phyloP scores from a whole-genome alignment of 1,140 invertebrate genomes.

The Saxidomus purpurata region DNA sequence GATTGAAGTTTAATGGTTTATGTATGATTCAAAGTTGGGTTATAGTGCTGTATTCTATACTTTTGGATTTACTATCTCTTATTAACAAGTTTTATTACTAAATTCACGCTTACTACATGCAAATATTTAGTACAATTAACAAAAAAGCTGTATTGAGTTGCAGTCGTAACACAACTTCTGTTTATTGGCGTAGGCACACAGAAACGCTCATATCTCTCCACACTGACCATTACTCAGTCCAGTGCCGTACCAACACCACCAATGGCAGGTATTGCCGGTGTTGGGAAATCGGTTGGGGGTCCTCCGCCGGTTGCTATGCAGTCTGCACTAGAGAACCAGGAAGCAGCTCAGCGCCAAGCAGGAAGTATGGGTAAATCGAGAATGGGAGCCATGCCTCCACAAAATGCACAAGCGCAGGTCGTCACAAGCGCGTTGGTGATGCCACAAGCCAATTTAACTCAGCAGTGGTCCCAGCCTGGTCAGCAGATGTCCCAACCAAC shows the following conservation, averaged over 20 bases:
- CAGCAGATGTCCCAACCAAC: constrained; percentile 64
- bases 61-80: too few relatives aligned
- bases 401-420: constrained; percentile 65
- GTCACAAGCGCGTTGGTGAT: constrained; percentile 42
- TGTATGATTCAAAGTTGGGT: too few relatives aligned
- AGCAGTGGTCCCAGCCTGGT: constrained; percentile 60
- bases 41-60: too few relatives aligned
- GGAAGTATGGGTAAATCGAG: constrained; percentile 69
- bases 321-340: constrained; percentile 96
- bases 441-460: constrained; percentile 49
- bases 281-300: constrained; percentile 88
- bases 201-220: too few relatives aligned
- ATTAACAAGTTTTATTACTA: too few relatives aligned
- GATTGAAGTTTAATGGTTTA: too few relatives aligned
- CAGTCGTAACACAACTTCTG: too few relatives aligned
- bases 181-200: too few relatives aligned
- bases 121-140: too few relatives aligned
- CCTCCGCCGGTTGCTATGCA: constrained; percentile 94
- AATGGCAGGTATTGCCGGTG: constrained; percentile 67
- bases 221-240: constrained; percentile 84
- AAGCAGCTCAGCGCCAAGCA: constrained; percentile 89
- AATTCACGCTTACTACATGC: too few relatives aligned
- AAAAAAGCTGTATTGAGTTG: too few relatives aligned
- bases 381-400: constrained; percentile 72
- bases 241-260: constrained; percentile 52